Conservation (phyloP, 2,113 vertebrate species). For the Elephas maximus region DNA sequence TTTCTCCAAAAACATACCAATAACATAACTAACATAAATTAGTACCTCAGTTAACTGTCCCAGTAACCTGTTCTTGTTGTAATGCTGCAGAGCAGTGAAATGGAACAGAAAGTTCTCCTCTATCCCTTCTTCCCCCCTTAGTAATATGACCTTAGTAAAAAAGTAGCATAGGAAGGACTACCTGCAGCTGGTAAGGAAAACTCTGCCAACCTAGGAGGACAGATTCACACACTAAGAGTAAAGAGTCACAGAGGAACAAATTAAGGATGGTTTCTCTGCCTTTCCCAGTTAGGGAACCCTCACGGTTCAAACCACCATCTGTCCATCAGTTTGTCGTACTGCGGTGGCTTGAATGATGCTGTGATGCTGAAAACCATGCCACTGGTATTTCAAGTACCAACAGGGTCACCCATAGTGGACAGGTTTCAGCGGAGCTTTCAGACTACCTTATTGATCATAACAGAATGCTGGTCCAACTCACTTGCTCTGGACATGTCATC, state of each 20-base stretch:
- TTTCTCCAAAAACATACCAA: not conserved
- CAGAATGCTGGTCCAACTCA: not conserved
- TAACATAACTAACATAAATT: not conserved
- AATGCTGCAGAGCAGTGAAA: not conserved
- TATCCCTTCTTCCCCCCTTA: not conserved
- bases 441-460: not conserved
- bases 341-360: not conserved
- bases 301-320: not conserved
- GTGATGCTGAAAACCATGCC: not conserved
- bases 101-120: not conserved
- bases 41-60: not conserved
- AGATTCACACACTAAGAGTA: not conserved
- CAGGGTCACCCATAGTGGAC: not conserved
- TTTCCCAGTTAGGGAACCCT: not conserved
- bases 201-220: no score
- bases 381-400: not conserved
- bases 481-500: not conserved
- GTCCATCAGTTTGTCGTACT: not conserved
- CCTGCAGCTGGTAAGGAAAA: not conserved
- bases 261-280: not conserved
- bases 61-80: not conserved
- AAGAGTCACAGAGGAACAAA: not conserved
- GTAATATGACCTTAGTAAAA: not conserved
- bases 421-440: not conserved
- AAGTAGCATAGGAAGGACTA: rapidly evolving